Evolutionary conservation across 2,113 vertebrate genomes (phyloP).

Genomic region (Cervus canadensis): DNA sequence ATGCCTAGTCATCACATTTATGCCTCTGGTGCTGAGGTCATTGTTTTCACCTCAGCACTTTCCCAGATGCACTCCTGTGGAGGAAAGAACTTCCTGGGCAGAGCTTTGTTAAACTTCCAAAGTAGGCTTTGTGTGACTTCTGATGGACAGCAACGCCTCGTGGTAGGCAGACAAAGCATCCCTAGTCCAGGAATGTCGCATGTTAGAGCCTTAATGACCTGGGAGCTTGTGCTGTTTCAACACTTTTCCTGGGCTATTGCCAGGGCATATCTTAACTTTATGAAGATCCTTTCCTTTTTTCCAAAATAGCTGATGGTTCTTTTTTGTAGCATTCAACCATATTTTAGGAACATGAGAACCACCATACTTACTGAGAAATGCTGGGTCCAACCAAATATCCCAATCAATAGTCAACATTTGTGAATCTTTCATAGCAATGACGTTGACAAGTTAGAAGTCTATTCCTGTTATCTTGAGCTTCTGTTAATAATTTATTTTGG

Average conservation of each 20-base stretch:
- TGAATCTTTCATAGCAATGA: not conserved
- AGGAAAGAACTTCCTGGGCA: constrained; percentile 18
- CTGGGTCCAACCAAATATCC: fast-evolving
- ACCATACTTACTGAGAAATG: not conserved
- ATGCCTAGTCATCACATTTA: constrained; percentile 42
- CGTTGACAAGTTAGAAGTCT: not conserved
- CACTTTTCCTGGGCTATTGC: constrained; percentile 4
- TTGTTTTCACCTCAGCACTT: constrained; percentile 41
- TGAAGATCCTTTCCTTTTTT: not conserved
- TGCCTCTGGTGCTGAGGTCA: constrained; percentile 36
- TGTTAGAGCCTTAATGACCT: constrained; percentile 40
- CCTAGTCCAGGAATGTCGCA: constrained; percentile 15
- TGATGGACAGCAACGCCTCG: constrained; percentile 46
- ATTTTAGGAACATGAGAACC: not conserved
- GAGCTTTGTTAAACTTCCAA: constrained; percentile 51
- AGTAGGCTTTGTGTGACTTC: not conserved
- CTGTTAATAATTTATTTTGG: not conserved
- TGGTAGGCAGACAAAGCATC: constrained; percentile 46
- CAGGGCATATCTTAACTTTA: not conserved
- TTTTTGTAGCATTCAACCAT: not conserved
- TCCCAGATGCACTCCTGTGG: constrained; percentile 42
- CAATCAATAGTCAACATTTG: not conserved
- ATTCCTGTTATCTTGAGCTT: not conserved
- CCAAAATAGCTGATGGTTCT: not conserved
- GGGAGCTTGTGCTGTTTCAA: constrained; percentile 38